Conservation (phyloP, 2,888 invertebrate species). For the Danaus chrysippus region DNA sequence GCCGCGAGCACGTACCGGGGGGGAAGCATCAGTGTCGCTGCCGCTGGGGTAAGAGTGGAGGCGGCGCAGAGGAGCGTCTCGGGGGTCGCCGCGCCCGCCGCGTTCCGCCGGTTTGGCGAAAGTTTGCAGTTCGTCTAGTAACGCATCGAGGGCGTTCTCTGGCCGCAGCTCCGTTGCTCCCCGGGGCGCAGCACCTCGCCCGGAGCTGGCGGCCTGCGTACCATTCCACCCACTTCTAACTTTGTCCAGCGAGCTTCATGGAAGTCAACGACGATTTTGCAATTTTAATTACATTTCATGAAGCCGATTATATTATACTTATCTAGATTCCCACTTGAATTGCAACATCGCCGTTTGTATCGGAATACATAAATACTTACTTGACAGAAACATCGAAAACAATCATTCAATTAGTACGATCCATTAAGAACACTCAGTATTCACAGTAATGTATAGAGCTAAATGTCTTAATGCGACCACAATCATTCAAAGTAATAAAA, state of each 20-base stretch:
- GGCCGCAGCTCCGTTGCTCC: slow-evolving; percentile 78
- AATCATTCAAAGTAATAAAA: slow-evolving; percentile 62
- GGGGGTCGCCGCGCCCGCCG: slow-evolving; percentile 71
- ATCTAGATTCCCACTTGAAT: slow-evolving; percentile 26
- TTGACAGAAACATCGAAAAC: slow-evolving; percentile 60
- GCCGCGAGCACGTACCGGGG: slow-evolving; percentile 83
- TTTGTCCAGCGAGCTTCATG: slow-evolving; percentile 53
- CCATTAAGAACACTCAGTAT: slow-evolving; percentile 62
- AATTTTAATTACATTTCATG: slow-evolving; percentile 15
- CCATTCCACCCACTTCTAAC: slow-evolving; percentile 65
- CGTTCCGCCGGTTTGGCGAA: slow-evolving; percentile 84
- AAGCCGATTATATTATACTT: slow-evolving; percentile 11
- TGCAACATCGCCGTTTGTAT: slow-evolving; percentile 58
- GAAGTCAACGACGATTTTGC: slow-evolving; percentile 63
- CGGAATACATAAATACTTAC: slow-evolving; percentile 46
- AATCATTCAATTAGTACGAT: slow-evolving; percentile 56
- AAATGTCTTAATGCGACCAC: slow-evolving; percentile 60
- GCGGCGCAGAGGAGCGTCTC: slow-evolving; percentile 82
- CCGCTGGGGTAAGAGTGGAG: slow-evolving; percentile 92
- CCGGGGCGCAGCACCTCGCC: slow-evolving; percentile 48
- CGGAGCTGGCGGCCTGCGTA: slow-evolving; percentile 66
- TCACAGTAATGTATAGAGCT: slow-evolving; percentile 56
- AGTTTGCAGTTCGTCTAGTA: slow-evolving; percentile 95
- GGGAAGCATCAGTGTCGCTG: slow-evolving; percentile 88
- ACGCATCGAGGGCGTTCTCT: slow-evolving; percentile 98